phyloP scores from a whole-genome alignment of 2,888 invertebrate genomes.

The Willowsia nigromaculata region DNA sequence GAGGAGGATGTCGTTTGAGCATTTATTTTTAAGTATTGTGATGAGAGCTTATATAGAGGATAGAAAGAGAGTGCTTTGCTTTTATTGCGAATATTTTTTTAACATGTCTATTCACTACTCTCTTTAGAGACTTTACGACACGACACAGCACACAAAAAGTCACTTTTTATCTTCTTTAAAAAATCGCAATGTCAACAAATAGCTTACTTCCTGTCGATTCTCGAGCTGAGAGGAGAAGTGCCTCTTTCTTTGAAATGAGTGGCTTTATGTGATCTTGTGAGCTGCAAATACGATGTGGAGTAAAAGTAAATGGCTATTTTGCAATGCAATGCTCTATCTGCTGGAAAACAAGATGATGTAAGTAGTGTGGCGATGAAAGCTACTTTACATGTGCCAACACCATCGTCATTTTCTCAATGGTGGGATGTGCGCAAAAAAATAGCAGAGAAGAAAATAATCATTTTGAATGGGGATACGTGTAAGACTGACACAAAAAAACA shows the following conservation, averaged over 20 bases:
- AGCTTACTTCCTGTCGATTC: conserved; percentile 67
- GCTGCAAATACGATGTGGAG: not conserved
- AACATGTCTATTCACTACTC: conserved; percentile 14
- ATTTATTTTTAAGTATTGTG: conserved; percentile 29
- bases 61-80: not conserved
- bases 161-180: conserved; percentile 42
- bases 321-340: not conserved
- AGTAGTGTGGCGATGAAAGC: not conserved
- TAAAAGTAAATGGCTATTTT: conserved; percentile 25
- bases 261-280: too few species aligned
- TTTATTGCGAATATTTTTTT: conserved; percentile 41
- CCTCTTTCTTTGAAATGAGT: not conserved
- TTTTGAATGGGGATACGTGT: too few species aligned
- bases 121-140: conserved; percentile 32
- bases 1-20: not conserved
- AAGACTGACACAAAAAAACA: too few species aligned
- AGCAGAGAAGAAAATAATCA: too few species aligned
- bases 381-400: not conserved
- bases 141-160: conserved; percentile 26
- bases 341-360: not conserved
- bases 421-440: not conserved
- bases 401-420: not conserved
- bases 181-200: conserved; percentile 68
- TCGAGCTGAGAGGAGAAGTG: not conserved
- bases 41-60: not conserved